Base-by-base conservation (phyloP, 2,888 invertebrate species). In the Zeuzera pyrina region DNA sequence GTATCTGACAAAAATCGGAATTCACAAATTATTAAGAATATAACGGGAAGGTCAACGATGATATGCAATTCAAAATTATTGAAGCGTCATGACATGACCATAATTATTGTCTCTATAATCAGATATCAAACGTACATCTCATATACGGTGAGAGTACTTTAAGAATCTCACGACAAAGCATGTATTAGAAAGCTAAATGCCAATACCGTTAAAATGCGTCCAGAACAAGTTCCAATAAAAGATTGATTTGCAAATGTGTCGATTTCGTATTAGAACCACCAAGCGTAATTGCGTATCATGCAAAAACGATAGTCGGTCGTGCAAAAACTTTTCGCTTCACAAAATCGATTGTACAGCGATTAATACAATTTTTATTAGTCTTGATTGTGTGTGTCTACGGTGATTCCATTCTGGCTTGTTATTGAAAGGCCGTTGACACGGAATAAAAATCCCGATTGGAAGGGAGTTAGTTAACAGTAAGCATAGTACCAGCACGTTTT, bases 291-390 rank as follows among this genome's bases (percentile, higher is more conserved):
- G 70, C 62, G 52, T 60, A 65, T 68, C 64, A 68, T 63, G 69
- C 68, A 70, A 74, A 72, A 74, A 72, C 53, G 46, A 47, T 28
- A 38, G 36, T 40, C 41, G 42, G 34, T 38, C 34, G 35, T 38
- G 53, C 52, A 62, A 68, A 68, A 62, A 61, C 51, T 49, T 59
- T 60, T 60, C 57, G 60, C 60, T 54, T 43, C 52, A 53, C 49
- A 47, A 49, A 49, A 44, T 49, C 49, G 44, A 57, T 61, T 67
- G 61, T 64, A 50, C 42, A 49, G 49, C 65, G 68, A 74, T 77
- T 71, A 68, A 69, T 71, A 63, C 61, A 60, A 64, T 64, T 68
- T 66, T 69, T 73, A 70, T 72, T 68, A 64, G 63, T 60, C 65
- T 66, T 64, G 65, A 69, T 70, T 69, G 66, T 60, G 57, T 51